Evolutionary conservation across 1,140 invertebrate species (phyloP).

Genomic region (Drosophila kurseongensis): DNA sequence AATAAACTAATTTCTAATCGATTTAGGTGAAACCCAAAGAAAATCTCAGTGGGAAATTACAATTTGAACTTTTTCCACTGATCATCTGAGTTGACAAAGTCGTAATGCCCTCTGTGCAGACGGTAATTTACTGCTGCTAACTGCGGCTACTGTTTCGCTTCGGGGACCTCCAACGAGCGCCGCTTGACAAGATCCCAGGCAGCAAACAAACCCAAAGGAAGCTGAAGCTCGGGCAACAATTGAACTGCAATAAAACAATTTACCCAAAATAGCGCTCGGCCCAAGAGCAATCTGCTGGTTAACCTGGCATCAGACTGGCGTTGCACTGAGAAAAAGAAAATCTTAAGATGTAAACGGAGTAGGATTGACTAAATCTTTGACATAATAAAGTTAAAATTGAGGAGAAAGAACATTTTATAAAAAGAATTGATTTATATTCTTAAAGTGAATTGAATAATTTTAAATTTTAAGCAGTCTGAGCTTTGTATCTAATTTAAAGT

Average conservation of each 20-base stretch:
- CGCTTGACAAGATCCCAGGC: conserved; percentile 58
- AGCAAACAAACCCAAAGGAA: conserved; percentile 63
- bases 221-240: conserved; percentile 62
- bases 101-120: conserved; percentile 22
- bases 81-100: conserved; percentile 16
- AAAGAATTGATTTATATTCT: too few relatives aligned
- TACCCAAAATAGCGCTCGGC: conserved; percentile 76
- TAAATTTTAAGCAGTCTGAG: too few relatives aligned
- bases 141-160: conserved; percentile 58
- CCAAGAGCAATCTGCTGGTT: conserved; percentile 69
- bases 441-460: too few relatives aligned
- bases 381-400: too few relatives aligned
- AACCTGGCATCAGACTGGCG: conserved; percentile 29
- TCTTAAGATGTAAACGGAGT: too few relatives aligned
- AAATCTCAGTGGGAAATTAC: not conserved
- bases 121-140: conserved; percentile 55
- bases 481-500: too few relatives aligned
- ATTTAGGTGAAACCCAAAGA: too few relatives aligned
- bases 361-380: too few relatives aligned
- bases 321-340: conserved; percentile 3
- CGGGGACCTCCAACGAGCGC: conserved; percentile 71
- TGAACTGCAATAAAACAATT: conserved; percentile 83
- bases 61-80: not conserved
- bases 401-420: too few relatives aligned
- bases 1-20: too few relatives aligned